Conservation (phyloP, 2,888 invertebrate genomes). For the Priocnemis perturbator region DNA sequence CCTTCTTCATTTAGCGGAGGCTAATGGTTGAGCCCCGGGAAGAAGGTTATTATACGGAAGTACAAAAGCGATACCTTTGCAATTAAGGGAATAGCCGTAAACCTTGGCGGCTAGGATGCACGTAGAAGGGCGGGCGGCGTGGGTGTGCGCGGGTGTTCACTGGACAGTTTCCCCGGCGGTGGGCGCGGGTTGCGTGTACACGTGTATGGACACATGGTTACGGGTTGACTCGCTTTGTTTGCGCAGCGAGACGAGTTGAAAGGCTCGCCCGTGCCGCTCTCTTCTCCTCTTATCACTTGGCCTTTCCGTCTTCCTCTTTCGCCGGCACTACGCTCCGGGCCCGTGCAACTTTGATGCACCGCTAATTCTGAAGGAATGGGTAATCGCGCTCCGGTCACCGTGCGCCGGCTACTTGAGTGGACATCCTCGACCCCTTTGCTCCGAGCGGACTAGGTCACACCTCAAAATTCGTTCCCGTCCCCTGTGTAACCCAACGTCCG, state of each 20-base stretch:
- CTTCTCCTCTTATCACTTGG: conserved; percentile 40
- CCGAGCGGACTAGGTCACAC: conserved; percentile 28
- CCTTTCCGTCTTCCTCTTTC: conserved; percentile 39
- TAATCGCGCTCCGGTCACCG: conserved; percentile 58
- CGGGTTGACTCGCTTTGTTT: conserved; percentile 43
- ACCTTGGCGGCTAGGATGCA: conserved; percentile 47
- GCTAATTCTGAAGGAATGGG: conserved; percentile 70
- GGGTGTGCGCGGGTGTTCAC: conserved; percentile 1
- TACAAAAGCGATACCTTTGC: conserved; percentile 72
- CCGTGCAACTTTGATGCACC: conserved; percentile 57
- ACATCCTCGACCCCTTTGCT: conserved; percentile 39
- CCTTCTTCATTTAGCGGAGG: conserved; percentile 56
- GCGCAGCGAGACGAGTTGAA: conserved; percentile 40
- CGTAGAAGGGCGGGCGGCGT: conserved; percentile 1
- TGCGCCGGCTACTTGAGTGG: conserved; percentile 31
- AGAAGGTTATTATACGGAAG: conserved; percentile 70
- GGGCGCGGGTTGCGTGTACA: neutral
- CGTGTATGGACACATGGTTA: conserved; percentile 10
- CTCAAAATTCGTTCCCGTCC: conserved; percentile 9
- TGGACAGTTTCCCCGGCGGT: neutral
- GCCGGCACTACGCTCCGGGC: conserved; percentile 22
- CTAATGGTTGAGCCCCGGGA: conserved; percentile 59
- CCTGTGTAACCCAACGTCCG: too few relatives aligned
- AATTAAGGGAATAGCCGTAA: conserved; percentile 69
- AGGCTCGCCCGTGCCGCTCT: conserved; percentile 27